Conservation (phyloP, 2,113 vertebrate genomes). For the Siniperca chuatsi region DNA sequence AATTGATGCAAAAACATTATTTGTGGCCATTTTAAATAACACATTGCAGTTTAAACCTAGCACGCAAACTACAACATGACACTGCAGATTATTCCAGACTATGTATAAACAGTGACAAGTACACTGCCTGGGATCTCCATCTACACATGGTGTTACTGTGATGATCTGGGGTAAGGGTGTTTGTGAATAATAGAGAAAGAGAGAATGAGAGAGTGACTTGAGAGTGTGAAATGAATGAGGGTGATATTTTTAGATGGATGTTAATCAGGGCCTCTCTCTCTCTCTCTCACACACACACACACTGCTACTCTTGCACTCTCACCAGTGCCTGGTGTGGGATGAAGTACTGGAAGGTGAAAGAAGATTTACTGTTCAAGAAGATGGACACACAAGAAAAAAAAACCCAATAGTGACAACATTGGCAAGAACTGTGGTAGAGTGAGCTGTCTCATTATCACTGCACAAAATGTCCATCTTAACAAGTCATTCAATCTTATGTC, state of each 20-base stretch:
- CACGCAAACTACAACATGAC: slow-evolving; percentile 4
- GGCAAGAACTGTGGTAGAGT: no score
- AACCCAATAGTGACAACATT: background rate
- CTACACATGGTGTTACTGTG: slow-evolving; percentile 31
- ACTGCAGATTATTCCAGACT: slow-evolving; percentile 16
- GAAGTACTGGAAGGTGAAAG: background rate
- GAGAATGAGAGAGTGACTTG: slow-evolving; percentile 33
- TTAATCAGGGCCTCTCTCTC: slow-evolving; percentile 17
- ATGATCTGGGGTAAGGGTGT: slow-evolving; percentile 12
- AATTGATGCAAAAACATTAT: background rate
- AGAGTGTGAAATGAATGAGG: slow-evolving; percentile 42
- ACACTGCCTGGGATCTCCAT: slow-evolving; percentile 5
- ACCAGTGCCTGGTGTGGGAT: background rate
- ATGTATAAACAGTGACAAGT: slow-evolving; percentile 1
- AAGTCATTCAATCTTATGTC: background rate
- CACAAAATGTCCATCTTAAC: background rate
- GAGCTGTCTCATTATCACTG: background rate
- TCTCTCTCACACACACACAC: background rate
- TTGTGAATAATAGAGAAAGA: slow-evolving; percentile 37
- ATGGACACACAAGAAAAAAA: background rate
- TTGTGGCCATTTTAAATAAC: background rate
- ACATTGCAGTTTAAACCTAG: background rate
- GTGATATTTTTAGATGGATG: slow-evolving; percentile 51
- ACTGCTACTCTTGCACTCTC: background rate
- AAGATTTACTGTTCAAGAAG: background rate